Conservation (phyloP, 1,140 invertebrate species). For the Drosophila hydei region DNA sequence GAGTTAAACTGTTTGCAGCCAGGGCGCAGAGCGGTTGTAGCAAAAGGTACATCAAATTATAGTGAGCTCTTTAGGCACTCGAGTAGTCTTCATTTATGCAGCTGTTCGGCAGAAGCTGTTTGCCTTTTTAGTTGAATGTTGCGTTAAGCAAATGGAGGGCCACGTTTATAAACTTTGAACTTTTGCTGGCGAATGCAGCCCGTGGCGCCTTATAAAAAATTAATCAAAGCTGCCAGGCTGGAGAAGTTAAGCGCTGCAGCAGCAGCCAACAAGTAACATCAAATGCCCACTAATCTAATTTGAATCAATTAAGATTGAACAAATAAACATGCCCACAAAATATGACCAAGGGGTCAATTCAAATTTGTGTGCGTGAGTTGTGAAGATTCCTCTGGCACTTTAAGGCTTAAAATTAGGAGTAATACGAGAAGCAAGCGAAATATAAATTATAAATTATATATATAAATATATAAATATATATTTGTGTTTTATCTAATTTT, state of each 20-base stretch:
- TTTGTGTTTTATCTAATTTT: too few species aligned
- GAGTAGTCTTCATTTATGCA: constrained; percentile 21
- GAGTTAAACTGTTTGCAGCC: not conserved
- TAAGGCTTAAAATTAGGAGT: not conserved
- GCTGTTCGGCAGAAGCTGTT: constrained; percentile 20
- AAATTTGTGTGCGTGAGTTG: not conserved
- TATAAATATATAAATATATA: too few species aligned
- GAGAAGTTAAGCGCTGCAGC: constrained; percentile 22
- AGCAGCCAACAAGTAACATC: not conserved
- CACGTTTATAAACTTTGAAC: constrained; percentile 25
- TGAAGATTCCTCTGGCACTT: not conserved
- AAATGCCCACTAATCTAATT: constrained; percentile 64
- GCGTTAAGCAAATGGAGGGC: not conserved
- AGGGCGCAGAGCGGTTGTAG: not conserved
- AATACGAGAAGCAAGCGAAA: not conserved
- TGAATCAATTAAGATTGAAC: constrained; percentile 67
- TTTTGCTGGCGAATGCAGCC: constrained; percentile 35
- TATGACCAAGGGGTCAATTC: constrained; percentile 28
- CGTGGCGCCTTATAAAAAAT: constrained; percentile 60
- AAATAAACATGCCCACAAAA: constrained; percentile 61
- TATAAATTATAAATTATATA: not conserved
- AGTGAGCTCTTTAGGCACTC: not conserved
- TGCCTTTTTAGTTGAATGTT: constrained; percentile 25
- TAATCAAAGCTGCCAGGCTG: constrained; percentile 55
- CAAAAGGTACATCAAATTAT: constrained; percentile 3